phyloP scores from a whole-genome alignment of 92 coral and sea anemone species.

The Zoanthus sociatus region DNA sequence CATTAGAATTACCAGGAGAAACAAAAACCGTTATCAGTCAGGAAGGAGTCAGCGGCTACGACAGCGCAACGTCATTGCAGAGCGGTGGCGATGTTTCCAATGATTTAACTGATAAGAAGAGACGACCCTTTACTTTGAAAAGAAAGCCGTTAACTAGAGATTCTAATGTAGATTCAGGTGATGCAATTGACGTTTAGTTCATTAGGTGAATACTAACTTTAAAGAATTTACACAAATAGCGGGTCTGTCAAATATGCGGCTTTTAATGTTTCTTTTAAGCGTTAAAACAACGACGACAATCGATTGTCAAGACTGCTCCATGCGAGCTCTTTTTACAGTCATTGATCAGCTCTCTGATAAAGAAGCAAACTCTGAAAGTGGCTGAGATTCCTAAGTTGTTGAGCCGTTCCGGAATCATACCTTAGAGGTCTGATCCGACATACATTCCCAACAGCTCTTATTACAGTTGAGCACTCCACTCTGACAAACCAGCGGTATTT shows the following conservation, averaged over 20 bases:
- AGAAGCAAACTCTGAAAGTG: no score
- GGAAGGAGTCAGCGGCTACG: not conserved
- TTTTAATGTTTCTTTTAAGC: not conserved
- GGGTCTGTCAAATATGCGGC: not conserved
- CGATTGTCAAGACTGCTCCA: not conserved
- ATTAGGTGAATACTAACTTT: not conserved
- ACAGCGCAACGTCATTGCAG: constrained; percentile 29
- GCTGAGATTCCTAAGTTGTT: no score
- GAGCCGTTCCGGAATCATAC: no score
- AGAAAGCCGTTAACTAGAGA: constrained; percentile 30
- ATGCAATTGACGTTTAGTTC: constrained; percentile 21
- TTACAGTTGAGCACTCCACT: no score
- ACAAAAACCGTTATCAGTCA: not conserved
- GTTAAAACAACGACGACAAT: no score
- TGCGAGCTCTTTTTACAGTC: not conserved
- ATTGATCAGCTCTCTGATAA: no score
- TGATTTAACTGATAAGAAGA: constrained; percentile 18
- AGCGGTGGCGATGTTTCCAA: constrained; percentile 31
- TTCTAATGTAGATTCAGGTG: constrained; percentile 48
- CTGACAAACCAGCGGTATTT: no score
- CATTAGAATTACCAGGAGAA: not conserved
- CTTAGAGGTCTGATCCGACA: no score
- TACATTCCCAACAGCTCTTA: no score
- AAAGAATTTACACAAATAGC: not conserved
- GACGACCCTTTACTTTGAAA: constrained; percentile 34